Conservation (phyloP, 2,888 invertebrate species). For the Caenorhabditis afra region DNA sequence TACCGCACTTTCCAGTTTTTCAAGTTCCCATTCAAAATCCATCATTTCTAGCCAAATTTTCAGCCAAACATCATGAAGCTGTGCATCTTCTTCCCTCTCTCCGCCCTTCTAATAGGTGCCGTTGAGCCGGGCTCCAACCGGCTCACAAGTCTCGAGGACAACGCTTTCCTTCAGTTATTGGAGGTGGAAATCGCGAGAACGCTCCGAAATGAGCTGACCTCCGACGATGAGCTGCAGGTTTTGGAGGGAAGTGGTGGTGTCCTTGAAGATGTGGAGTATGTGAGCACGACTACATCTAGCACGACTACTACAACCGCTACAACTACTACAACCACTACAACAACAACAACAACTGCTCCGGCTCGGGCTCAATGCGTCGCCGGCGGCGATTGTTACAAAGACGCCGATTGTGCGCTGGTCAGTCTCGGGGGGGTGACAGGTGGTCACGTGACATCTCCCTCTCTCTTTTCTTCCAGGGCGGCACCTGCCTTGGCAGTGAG, state of each 20-base stretch:
- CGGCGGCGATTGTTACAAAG: constrained; percentile 30
- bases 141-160: constrained; percentile 3
- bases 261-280: constrained; percentile 23
- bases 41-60: too few relatives aligned
- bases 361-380: constrained; percentile 17
- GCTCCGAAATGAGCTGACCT: constrained; percentile 30
- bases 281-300: background rate
- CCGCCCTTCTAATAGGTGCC: too few relatives aligned
- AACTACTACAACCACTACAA: constrained; percentile 22
- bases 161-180: constrained; percentile 30
- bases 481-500: constrained; percentile 51
- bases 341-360: constrained; percentile 21
- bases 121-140: too few relatives aligned
- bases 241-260: constrained; percentile 38
- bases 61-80: too few relatives aligned
- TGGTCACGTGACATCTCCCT: too few relatives aligned
- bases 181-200: constrained; percentile 48
- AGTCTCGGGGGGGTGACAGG: background rate
- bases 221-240: constrained; percentile 51
- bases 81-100: too few relatives aligned
- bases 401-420: constrained; percentile 48
- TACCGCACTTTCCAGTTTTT: too few relatives aligned
- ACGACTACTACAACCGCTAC: constrained; percentile 3
- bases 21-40: too few relatives aligned
- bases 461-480: constrained; percentile 54